Conservation (phyloP, 2,888 invertebrate species). For the Apotomis betuletana region DNA sequence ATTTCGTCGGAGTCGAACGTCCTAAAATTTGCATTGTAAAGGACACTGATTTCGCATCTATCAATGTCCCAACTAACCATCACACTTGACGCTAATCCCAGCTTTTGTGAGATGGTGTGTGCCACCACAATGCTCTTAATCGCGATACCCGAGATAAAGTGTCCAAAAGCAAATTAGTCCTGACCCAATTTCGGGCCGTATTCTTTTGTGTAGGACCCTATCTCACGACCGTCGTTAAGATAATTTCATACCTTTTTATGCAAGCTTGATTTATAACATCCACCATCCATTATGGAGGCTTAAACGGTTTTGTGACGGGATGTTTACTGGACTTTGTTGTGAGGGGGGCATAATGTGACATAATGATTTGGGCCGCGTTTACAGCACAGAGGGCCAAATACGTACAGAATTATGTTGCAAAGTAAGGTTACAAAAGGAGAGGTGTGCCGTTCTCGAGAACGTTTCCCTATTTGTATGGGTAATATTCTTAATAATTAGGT, state of each 20-base stretch:
- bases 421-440: no score
- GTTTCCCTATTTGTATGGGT: no score
- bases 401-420: no score
- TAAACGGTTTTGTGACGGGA: conserved; percentile 29
- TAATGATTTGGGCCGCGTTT: background rate
- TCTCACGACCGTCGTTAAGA: conserved; percentile 35
- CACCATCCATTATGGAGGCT: conserved; percentile 23
- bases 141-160: conserved; percentile 39
- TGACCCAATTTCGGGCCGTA: conserved; percentile 39
- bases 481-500: no score
- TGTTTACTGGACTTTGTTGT: conserved; percentile 17
- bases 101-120: no score
- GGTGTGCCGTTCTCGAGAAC: no score
- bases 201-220: conserved; percentile 42
- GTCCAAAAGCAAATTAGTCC: conserved; percentile 45
- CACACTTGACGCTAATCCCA: background rate
- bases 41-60: background rate
- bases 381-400: no score
- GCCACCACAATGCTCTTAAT: conserved; percentile 17
- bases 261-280: conserved; percentile 35
- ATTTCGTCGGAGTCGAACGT: no score
- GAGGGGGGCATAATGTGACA: background rate
- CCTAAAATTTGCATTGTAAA: no score
- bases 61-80: background rate
- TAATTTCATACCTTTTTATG: conserved; percentile 42